phyloP scores from a whole-genome alignment of 2,888 invertebrate species.

The Drosophila neonasuta region DNA sequence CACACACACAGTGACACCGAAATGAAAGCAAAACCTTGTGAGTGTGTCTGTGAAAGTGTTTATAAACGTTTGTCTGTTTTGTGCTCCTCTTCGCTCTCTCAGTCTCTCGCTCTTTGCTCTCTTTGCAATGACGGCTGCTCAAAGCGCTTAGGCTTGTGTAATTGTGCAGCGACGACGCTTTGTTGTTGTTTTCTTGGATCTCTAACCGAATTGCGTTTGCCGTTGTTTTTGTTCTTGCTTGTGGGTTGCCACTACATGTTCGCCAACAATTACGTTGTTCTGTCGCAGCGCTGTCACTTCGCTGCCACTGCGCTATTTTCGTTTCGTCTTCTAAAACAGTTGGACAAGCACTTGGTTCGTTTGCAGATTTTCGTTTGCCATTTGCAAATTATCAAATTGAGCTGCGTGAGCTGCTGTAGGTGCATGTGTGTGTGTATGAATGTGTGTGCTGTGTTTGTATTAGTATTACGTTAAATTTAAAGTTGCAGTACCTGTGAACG shows the following conservation, averaged over 20 bases:
- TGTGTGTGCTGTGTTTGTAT: slow-evolving; percentile 22
- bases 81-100: slow-evolving; percentile 12
- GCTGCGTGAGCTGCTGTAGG: slow-evolving; percentile 19
- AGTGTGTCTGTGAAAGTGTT: slow-evolving; percentile 18
- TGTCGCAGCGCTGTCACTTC: slow-evolving; percentile 15
- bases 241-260: slow-evolving; percentile 58
- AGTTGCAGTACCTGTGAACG: slow-evolving; percentile 66
- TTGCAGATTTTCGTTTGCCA: neutral
- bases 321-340: slow-evolving; percentile 19
- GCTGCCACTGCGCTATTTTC: slow-evolving; percentile 15
- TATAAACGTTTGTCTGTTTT: slow-evolving; percentile 26
- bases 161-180: slow-evolving; percentile 43
- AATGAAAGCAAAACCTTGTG: slow-evolving; percentile 11
- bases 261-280: slow-evolving; percentile 37
- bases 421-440: slow-evolving; percentile 26
- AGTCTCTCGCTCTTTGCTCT: slow-evolving; percentile 16
- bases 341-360: slow-evolving; percentile 36
- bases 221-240: slow-evolving; percentile 36
- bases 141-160: slow-evolving; percentile 18
- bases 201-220: slow-evolving; percentile 18
- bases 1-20: slow-evolving; percentile 27
- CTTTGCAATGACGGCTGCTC: slow-evolving; percentile 3
- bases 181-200: slow-evolving; percentile 29
- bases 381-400: slow-evolving; percentile 1
- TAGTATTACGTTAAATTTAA: slow-evolving; percentile 41